Evolutionary conservation across 2,797 vertebrate species (phyloP), one percentile per base, ranked within the genome.

Genomic region (Spinus pinus): DNA sequence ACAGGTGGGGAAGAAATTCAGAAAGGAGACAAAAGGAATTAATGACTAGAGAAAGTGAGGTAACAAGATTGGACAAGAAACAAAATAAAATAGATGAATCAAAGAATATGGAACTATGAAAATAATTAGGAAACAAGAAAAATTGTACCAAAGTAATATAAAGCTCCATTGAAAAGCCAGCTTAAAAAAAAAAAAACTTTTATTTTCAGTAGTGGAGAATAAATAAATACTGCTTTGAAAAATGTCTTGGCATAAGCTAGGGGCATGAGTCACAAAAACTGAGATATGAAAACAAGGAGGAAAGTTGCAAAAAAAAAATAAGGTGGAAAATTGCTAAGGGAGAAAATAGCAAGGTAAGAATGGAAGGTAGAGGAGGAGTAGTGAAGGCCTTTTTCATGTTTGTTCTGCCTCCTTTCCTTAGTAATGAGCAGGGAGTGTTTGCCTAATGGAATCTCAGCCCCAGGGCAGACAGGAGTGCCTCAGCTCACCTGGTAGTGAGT

Each of bases 401-500:
- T 87, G 25, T 60, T 75, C 92, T 6, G 1, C 46, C 81, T 94
- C 9, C 70, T 96, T 54, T 81, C 41, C 56, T 87, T 93, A 46
- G 31, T 81, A 70, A 73, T 47, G 50, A 69, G 50, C 77, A 82
- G 87, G 94, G 94, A 83, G 92, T 96, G 94, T 96, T 96, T 89
- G 87, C 64, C 49, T 93, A 57, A 87, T 95, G 84, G 81, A 95
- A 82, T 73, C 91, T 94, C 60, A 93, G 83, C 96, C 94, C 47
- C 30, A 4, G 88, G 95, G 83, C 89, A 94, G 89, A 89, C n/a
- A 91, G 94, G 85, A 96, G 90, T 93, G 92, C 78, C 93, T 95
- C 73, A 69, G 86, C 93, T 92, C 92, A 96, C 47, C 69, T 31
- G 60, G 71, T 61, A 94, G 94, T 66, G 57, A 94, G 75, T 75